phyloP scores from a whole-genome alignment of 2,113 vertebrate species.

The Aplodontia rufa region DNA sequence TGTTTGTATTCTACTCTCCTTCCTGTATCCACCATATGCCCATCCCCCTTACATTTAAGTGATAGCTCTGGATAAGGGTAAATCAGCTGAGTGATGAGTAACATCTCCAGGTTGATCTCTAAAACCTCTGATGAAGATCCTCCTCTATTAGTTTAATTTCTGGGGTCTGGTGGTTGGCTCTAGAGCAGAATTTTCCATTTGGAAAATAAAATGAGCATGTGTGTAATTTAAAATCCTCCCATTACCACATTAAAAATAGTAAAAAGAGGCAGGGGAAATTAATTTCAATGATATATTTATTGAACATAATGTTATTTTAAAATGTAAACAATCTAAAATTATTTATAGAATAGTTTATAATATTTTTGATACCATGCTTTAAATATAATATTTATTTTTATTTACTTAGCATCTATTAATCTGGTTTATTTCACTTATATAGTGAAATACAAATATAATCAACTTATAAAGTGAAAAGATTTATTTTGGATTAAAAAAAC shows the following conservation, averaged over 20 bases:
- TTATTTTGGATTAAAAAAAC: background rate
- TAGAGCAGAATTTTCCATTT: background rate
- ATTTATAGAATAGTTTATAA: background rate
- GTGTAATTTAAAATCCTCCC: background rate
- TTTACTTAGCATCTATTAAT: background rate
- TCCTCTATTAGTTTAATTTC: background rate
- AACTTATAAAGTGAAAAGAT: background rate
- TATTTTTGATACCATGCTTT: background rate
- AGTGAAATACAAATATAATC: background rate
- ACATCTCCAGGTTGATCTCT: background rate
- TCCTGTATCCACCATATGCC: background rate
- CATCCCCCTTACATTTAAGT: background rate
- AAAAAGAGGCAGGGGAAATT: background rate
- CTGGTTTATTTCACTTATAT: background rate
- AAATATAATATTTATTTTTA: background rate
- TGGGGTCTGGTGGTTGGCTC: background rate
- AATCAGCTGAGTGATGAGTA: background rate
- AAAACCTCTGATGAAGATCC: background rate
- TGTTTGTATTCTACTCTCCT: background rate
- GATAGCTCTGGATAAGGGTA: background rate
- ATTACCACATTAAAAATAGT: background rate
- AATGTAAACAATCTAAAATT: constrained; percentile 8
- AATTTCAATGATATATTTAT: background rate
- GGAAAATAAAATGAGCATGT: background rate
- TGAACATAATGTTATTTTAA: background rate